These are phyloP conservation scores for Alcedo atthis DNA, from an alignment of 2,797 vertebrate species.

Conservation along the genomic window DNA sequence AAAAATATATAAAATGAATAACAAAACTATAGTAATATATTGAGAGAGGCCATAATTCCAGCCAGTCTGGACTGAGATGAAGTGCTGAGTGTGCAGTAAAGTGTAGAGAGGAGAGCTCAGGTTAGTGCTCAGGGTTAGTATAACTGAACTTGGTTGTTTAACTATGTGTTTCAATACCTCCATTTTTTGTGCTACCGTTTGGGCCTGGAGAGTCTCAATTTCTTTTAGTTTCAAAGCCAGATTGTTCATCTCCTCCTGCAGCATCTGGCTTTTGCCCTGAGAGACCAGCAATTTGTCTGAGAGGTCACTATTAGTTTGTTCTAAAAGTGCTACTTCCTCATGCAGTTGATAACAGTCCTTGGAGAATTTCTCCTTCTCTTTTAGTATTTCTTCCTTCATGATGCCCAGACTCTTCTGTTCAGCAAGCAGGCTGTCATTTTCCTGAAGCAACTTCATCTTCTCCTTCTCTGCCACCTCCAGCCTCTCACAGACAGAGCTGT, in stretches of 20 bases:
- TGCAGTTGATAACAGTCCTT: slow-evolving; percentile 71
- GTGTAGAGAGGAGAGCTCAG: slow-evolving; percentile 67
- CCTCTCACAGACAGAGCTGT: slow-evolving; percentile 73
- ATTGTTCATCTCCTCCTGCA: slow-evolving; percentile 84
- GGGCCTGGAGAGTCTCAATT: slow-evolving; percentile 85
- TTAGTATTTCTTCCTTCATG: slow-evolving; percentile 63
- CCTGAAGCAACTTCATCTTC: slow-evolving; percentile 50
- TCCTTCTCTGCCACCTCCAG: slow-evolving; percentile 75
- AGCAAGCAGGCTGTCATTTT: slow-evolving; percentile 71
- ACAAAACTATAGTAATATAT: fast-evolving
- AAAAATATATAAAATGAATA: background rate
- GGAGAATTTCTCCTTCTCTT: slow-evolving; percentile 78
- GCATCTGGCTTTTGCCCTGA: slow-evolving; percentile 78
- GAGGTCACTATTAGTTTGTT: slow-evolving; percentile 77
- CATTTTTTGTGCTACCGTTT: slow-evolving; percentile 86
- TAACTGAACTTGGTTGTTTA: slow-evolving; percentile 39
- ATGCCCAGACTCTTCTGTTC: slow-evolving; percentile 67
- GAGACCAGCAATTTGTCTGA: slow-evolving; percentile 77
- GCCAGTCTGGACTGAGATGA: background rate
- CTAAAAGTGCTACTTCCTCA: slow-evolving; percentile 75
- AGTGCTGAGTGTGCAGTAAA: slow-evolving; percentile 70
- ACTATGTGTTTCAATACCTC: slow-evolving; percentile 78
- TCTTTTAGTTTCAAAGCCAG: slow-evolving; percentile 83
- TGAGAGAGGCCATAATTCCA: background rate
- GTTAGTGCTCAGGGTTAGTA: slow-evolving; percentile 79